phyloP scores from a whole-genome alignment of 2,113 vertebrate genomes.

The Paedocypris sp. region DNA sequence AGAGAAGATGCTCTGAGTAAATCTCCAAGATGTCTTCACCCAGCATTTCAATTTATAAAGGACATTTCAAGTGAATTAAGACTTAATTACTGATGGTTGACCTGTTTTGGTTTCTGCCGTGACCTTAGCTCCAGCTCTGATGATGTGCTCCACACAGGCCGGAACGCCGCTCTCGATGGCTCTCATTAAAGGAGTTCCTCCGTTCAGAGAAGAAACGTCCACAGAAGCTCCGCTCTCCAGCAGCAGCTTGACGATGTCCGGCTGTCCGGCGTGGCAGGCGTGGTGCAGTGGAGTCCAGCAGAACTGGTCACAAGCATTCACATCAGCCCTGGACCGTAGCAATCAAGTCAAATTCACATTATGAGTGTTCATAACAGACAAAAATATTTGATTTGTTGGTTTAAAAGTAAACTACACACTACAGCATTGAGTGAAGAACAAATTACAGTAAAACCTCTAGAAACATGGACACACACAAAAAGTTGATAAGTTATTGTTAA shows the following conservation, averaged over 20 bases:
- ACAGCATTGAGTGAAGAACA: no score
- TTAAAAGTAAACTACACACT: no score
- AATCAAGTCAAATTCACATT: background rate
- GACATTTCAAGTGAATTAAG: no score
- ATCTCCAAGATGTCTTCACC: no score
- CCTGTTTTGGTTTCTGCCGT: conserved; percentile 69
- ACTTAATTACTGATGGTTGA: no score
- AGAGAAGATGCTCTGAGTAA: no score
- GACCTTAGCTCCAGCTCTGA: conserved; percentile 70
- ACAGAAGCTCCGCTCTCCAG: conserved; percentile 67
- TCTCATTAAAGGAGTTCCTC: conserved; percentile 78
- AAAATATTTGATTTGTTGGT: background rate
- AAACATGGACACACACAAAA: no score
- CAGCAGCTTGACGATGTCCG: conserved; percentile 69
- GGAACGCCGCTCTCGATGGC: conserved; percentile 73
- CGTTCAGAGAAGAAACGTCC: conserved; percentile 63
- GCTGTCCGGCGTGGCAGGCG: conserved; percentile 75
- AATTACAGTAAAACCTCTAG: no score
- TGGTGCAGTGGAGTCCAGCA: conserved; percentile 91
- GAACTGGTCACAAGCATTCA: conserved; percentile 70
- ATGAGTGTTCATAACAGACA: background rate
- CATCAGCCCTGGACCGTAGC: conserved; percentile 19
- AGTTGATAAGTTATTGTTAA: no score
- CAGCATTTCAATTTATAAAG: no score
- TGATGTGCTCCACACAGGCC: conserved; percentile 75